phyloP scores from a whole-genome alignment of 1,140 invertebrate species.

The Nylanderia fulva region DNA sequence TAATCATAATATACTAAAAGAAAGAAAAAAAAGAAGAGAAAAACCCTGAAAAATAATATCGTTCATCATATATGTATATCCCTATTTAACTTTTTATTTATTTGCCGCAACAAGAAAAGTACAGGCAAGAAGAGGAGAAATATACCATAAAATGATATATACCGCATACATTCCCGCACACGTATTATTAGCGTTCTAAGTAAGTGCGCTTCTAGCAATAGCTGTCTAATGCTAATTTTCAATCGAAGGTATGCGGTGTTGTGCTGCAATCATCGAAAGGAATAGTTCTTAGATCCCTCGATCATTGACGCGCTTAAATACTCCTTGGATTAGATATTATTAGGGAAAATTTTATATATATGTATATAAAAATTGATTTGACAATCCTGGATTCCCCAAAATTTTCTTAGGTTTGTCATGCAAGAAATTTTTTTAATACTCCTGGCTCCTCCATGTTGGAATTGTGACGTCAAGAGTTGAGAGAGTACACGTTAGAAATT shows the following conservation, averaged over 20 bases:
- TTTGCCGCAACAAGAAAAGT: conserved; percentile 57
- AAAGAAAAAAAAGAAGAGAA: conserved; percentile 3
- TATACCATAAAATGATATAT: conserved; percentile 70
- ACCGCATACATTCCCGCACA: conserved; percentile 74
- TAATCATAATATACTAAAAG: conserved; percentile 66
- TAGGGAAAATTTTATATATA: background rate
- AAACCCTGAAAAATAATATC: conserved; percentile 78
- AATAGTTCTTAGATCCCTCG: conserved; percentile 15
- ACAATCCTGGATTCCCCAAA: background rate
- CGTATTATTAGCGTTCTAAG: conserved; percentile 60
- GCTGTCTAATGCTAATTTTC: conserved; percentile 31
- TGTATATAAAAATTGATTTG: background rate
- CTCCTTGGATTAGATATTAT: conserved; percentile 7
- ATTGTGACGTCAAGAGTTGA: too few species aligned
- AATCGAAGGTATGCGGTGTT: conserved; percentile 23
- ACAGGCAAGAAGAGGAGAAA: conserved; percentile 69
- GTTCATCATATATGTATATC: conserved; percentile 43
- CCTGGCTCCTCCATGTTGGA: too few species aligned
- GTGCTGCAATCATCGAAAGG: background rate
- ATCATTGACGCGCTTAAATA: conserved; percentile 30
- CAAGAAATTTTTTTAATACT: too few species aligned
- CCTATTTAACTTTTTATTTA: conserved; percentile 74
- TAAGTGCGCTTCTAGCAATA: conserved; percentile 13
- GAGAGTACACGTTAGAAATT: too few species aligned
- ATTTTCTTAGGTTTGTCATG: background rate